Evolutionary conservation across 2,797 vertebrate genomes (phyloP).

Genomic region (Mormyrops boulengeri): DNA sequence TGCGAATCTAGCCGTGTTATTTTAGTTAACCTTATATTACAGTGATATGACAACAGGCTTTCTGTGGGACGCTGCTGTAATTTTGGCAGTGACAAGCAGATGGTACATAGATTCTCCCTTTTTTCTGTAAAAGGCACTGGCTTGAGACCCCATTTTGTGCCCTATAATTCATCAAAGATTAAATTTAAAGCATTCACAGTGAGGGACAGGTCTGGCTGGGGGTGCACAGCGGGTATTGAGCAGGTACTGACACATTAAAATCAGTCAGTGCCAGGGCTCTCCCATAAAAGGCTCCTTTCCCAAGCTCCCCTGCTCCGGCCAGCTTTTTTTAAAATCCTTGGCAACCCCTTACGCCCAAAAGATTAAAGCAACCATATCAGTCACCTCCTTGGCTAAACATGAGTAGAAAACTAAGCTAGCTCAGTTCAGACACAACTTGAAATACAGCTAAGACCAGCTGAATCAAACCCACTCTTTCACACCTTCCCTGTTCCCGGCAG

Average conservation of each 20-base stretch:
- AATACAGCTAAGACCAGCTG: background rate
- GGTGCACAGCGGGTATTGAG: conserved; percentile 37
- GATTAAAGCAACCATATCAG: conserved; percentile 42
- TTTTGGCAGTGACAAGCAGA: conserved; percentile 39
- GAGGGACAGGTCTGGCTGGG: conserved; percentile 28
- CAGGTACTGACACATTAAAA: conserved; percentile 40
- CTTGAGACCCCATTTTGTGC: conserved; percentile 34
- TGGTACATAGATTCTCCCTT: conserved; percentile 39
- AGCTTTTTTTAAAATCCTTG: conserved; percentile 42
- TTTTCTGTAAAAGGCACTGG: conserved; percentile 38
- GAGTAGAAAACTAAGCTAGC: conserved; percentile 25
- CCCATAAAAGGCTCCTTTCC: conserved; percentile 45
- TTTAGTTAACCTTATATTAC: background rate
- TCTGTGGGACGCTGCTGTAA: background rate
- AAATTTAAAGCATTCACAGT: conserved; percentile 34
- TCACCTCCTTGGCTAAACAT: conserved; percentile 25
- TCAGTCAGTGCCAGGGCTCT: background rate
- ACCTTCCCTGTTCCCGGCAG: background rate
- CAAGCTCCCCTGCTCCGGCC: conserved; percentile 39
- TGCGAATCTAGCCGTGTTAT: background rate
- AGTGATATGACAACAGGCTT: background rate
- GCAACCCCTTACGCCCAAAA: conserved; percentile 40
- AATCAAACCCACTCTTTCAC: background rate
- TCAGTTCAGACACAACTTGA: conserved; percentile 16
- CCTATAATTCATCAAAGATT: conserved; percentile 43